phyloP scores from a whole-genome alignment of 2,888 invertebrate genomes.

The Aleiodes leptofemur region DNA sequence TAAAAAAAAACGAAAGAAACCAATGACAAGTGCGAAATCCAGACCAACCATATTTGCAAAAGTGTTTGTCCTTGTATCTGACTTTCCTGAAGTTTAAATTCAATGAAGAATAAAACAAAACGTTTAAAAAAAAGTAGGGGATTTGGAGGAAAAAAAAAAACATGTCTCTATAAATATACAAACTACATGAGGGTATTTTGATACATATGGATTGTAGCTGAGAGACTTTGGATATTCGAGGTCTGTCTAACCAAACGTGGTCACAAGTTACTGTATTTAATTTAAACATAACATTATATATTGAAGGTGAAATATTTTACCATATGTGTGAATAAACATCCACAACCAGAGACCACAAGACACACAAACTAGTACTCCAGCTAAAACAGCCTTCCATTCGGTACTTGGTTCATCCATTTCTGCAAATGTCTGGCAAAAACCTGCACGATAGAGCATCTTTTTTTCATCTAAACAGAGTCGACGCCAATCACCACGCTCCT shows the following conservation, averaged over 20 bases:
- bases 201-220: not conserved
- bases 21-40: slow-evolving; percentile 37
- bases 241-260: slow-evolving; percentile 5
- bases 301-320: slow-evolving; percentile 14
- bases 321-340: slow-evolving; percentile 71
- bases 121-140: not conserved
- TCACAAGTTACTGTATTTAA: not conserved
- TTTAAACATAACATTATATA: not conserved
- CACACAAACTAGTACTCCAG: slow-evolving; percentile 77
- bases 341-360: slow-evolving; percentile 78
- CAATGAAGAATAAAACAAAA: not conserved
- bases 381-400: slow-evolving; percentile 87
- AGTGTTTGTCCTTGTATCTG: slow-evolving; percentile 25
- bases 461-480: slow-evolving; percentile 92
- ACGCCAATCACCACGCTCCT: slow-evolving; percentile 97
- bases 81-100: slow-evolving; percentile 14
- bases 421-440: slow-evolving; percentile 94
- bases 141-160: slow-evolving; percentile 8
- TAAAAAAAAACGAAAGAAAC: slow-evolving; percentile 11
- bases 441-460: slow-evolving; percentile 92
- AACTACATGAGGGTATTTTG: too few relatives aligned
- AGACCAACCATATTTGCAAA: slow-evolving; percentile 36
- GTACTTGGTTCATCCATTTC: slow-evolving; percentile 93
- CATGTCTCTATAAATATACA: too few relatives aligned
- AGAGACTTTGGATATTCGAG: not conserved